These are phyloP conservation scores for Scaeva pyrastri DNA, from an alignment of 2,888 invertebrate genomes.

Conservation along the genomic window DNA sequence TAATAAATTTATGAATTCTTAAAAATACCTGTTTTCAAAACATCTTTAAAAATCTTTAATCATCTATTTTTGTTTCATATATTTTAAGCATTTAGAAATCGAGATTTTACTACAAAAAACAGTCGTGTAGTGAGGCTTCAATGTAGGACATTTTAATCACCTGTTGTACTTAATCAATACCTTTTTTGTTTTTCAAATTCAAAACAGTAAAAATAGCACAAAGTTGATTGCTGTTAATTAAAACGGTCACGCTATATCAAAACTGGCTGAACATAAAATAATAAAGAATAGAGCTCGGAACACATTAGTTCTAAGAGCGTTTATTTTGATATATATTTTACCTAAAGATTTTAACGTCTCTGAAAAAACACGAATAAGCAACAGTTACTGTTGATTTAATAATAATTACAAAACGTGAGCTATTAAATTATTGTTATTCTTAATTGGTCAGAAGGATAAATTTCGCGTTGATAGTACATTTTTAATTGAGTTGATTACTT, in stretches of 20 bases:
- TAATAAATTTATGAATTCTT: no score
- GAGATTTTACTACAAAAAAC: no score
- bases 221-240: conserved; percentile 18
- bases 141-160: not conserved
- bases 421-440: not conserved
- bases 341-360: no score
- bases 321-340: not conserved
- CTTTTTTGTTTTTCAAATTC: not conserved
- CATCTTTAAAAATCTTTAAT: no score
- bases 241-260: conserved; percentile 8
- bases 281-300: not conserved
- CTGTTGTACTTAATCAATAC: conserved; percentile 16
- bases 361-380: not conserved
- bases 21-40: no score
- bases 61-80: no score
- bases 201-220: not conserved
- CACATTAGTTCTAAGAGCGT: not conserved
- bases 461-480: no score
- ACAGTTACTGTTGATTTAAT: not conserved
- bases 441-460: no score
- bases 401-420: not conserved
- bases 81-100: no score
- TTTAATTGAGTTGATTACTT: not conserved
- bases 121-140: not conserved
- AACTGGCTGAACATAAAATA: not conserved